Percentiles rank a stretch among this genome's conserved stretches.
These are phyloP conservation scores for Brevipalpus yothersi DNA, from an alignment of 1,140 invertebrate species.

Conservation along the genomic window DNA sequence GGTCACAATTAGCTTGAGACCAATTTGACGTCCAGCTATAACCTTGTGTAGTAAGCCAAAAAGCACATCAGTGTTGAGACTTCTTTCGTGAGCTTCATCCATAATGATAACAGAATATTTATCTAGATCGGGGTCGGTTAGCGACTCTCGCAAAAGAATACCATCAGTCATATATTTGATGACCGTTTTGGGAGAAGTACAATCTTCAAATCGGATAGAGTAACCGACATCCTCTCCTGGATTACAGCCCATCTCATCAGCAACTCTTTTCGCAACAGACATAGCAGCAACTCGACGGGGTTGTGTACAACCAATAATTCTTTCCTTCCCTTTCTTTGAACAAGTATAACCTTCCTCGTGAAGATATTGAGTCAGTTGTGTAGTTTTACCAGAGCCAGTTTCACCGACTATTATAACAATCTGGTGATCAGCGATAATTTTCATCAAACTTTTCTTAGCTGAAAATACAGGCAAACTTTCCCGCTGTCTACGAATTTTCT, in stretches of 20 bases:
- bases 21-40: conserved; percentile 54
- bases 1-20: conserved; percentile 94
- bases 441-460: conserved; percentile 69
- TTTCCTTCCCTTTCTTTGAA: conserved; percentile 27
- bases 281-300: conserved; percentile 90
- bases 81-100: conserved; percentile 97
- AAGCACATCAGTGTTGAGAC: conserved; percentile 88
- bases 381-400: conserved; percentile 87
- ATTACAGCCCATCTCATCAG: conserved; percentile 82
- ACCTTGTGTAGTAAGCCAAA: conserved; percentile 89
- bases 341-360: conserved; percentile 91
- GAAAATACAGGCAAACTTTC: conserved; percentile 87
- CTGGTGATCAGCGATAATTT: conserved; percentile 79
- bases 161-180: conserved; percentile 99
- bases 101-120: conserved; percentile 90
- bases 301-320: conserved; percentile 76
- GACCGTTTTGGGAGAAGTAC: conserved; percentile 72
- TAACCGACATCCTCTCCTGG: conserved; percentile 85
- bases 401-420: conserved; percentile 93
- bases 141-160: conserved; percentile 78
- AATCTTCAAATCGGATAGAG: conserved; percentile 98
- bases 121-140: conserved; percentile 81
- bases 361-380: conserved; percentile 88
- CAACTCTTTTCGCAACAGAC: conserved; percentile 95
- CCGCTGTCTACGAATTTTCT: conserved; percentile 66